Conservation (phyloP, 2,797 vertebrate species). For the Macropus fuliginosus region DNA sequence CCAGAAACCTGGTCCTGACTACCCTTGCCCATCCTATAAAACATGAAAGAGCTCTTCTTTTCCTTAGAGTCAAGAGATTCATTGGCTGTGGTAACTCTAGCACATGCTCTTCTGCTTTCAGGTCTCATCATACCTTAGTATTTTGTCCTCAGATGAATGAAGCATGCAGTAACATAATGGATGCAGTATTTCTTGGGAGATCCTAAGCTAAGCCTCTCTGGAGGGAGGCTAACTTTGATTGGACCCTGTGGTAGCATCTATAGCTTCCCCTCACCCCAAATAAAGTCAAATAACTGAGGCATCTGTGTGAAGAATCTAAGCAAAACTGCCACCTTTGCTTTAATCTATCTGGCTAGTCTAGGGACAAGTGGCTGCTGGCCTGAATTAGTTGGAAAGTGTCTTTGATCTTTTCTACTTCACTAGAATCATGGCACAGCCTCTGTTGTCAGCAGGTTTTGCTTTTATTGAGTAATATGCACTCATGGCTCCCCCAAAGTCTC, state of each 20-base stretch:
- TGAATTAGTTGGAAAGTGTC: not conserved
- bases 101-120: not conserved
- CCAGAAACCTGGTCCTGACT: not conserved
- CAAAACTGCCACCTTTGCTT: not conserved
- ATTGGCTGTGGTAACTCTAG: not conserved
- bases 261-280: not conserved
- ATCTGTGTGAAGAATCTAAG: not conserved
- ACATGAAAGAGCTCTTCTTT: not conserved
- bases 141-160: not conserved
- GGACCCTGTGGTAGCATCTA: not conserved
- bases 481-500: not conserved
- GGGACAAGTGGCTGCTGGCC: not conserved
- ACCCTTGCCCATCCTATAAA: not conserved
- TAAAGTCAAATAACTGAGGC: not conserved
- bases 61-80: not conserved
- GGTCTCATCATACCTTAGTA: not conserved
- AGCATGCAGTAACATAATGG: not conserved
- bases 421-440: not conserved
- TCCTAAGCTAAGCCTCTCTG: not conserved
- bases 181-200: not conserved
- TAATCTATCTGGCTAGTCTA: not conserved
- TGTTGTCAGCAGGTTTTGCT: conserved; percentile 57
- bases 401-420: not conserved
- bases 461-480: not conserved
- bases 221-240: not conserved